Percentiles rank a stretch among this genome's conserved stretches.
These are phyloP conservation scores for Saturnia pavonia DNA, from an alignment of 2,888 invertebrate species.

Conservation along the genomic window DNA sequence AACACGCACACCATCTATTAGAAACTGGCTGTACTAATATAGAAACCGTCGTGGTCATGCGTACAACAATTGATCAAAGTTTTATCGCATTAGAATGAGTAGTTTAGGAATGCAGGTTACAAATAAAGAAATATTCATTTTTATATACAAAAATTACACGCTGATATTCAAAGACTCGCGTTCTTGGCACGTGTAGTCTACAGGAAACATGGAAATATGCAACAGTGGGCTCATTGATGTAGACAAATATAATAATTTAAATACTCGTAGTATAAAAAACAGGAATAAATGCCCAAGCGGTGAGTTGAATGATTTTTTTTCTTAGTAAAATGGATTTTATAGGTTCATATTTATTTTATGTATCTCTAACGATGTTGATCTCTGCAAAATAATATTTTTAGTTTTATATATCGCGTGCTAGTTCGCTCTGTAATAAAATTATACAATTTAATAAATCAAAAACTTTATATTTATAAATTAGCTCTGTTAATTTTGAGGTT, in stretches of 20 bases:
- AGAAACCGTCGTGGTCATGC: no score
- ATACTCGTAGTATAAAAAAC: background rate
- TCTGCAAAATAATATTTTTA: background rate
- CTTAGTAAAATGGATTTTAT: background rate
- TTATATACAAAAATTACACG: no score
- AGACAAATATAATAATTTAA: background rate
- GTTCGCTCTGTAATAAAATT: slow-evolving; percentile 14
- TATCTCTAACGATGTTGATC: slow-evolving; percentile 8
- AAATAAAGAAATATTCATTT: no score
- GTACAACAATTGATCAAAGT: no score
- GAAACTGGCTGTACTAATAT: no score
- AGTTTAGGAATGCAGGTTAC: no score
- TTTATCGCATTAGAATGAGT: no score
- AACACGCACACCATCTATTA: no score
- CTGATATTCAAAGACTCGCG: background rate
- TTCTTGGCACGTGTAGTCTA: background rate
- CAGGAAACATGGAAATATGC: background rate
- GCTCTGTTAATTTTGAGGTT: background rate
- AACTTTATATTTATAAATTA: background rate
- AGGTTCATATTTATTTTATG: background rate
- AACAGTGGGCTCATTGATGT: background rate
- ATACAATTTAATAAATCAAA: slow-evolving; percentile 5
- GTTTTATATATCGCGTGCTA: background rate
- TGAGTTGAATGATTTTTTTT: slow-evolving; percentile 3
- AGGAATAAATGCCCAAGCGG: background rate